These are phyloP conservation scores for Poliocrania exsul DNA, from an alignment of 2,797 vertebrate genomes.

Conservation along the genomic window DNA sequence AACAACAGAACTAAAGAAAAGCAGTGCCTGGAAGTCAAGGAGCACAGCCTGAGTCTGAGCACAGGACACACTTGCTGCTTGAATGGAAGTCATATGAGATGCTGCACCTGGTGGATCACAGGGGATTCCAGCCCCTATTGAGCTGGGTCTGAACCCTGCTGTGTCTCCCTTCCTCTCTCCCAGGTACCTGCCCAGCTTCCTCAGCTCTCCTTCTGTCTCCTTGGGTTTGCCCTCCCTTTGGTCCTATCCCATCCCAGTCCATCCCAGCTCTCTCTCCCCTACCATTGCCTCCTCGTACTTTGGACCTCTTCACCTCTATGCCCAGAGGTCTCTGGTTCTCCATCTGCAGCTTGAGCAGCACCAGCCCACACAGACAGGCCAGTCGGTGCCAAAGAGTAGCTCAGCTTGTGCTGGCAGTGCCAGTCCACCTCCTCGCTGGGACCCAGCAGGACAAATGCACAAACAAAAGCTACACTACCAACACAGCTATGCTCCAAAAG, in stretches of 20 bases:
- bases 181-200: not conserved
- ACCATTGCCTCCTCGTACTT: constrained; percentile 38
- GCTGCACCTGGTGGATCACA: not conserved
- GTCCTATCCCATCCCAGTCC: not conserved
- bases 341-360: not conserved
- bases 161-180: not conserved
- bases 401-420: not conserved
- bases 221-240: not conserved
- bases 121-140: not conserved
- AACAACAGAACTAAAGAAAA: not conserved
- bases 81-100: not conserved
- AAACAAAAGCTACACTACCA: not conserved
- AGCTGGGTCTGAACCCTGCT: not conserved
- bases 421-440: accelerated
- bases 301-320: not conserved
- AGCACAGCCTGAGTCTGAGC: not conserved
- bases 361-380: not conserved
- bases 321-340: not conserved
- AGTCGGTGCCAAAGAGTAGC: not conserved
- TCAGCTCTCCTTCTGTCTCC: not conserved
- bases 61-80: not conserved
- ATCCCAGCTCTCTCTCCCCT: not conserved
- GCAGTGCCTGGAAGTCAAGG: not conserved
- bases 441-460: not conserved
- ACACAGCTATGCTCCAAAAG: constrained; percentile 5